These are phyloP conservation scores for Porites divaricata DNA, from an alignment of 92 coral and sea anemone genomes.

Conservation along the genomic window DNA sequence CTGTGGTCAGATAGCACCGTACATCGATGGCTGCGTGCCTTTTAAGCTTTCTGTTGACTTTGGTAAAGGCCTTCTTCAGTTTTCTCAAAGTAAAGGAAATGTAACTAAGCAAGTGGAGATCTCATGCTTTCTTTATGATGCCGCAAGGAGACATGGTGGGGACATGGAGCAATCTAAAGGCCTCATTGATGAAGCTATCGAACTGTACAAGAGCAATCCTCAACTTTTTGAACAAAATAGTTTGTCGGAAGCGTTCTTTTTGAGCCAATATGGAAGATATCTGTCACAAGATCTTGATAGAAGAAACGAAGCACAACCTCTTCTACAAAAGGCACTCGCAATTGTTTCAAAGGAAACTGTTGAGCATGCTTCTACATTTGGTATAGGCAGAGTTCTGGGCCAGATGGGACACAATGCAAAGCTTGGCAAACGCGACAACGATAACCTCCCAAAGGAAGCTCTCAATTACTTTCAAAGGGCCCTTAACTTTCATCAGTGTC, in stretches of 20 bases:
- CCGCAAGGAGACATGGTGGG: too few relatives aligned
- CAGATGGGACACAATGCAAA: conserved; percentile 3
- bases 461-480: conserved; percentile 14
- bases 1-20: conserved; percentile 16
- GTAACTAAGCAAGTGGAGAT: too few relatives aligned
- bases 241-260: neutral
- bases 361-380: neutral
- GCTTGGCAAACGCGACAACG: neutral
- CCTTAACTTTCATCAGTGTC: neutral
- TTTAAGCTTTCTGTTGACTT: conserved; percentile 15
- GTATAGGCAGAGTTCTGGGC: conserved; percentile 3
- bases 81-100: neutral
- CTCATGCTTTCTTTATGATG: too few relatives aligned
- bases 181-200: neutral
- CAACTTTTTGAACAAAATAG: neutral
- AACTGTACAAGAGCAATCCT: too few relatives aligned
- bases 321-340: neutral
- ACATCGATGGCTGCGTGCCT: conserved; percentile 25
- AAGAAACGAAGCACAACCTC: neutral
- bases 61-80: conserved; percentile 5
- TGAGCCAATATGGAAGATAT: neutral
- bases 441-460: conserved; percentile 22
- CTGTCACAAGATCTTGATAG: neutral
- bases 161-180: too few relatives aligned
- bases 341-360: neutral